Conservation (phyloP, 2,888 invertebrate genomes). For the Rhabditoides inermis region DNA sequence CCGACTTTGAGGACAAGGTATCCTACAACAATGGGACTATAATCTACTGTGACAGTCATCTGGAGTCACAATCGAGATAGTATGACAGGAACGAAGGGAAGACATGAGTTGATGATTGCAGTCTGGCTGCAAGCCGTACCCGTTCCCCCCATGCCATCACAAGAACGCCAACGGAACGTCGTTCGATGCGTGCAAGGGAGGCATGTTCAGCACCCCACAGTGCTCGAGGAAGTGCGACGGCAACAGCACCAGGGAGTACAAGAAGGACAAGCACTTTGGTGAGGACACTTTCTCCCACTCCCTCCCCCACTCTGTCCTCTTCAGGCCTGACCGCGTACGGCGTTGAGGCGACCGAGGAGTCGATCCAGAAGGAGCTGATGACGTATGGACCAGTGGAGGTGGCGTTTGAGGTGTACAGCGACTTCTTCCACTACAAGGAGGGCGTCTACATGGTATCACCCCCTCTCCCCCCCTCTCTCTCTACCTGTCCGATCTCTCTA, state of each 20-base stretch:
- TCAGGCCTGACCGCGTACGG: conserved; percentile 19
- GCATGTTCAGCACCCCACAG: conserved; percentile 59
- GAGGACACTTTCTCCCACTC: conserved; percentile 20
- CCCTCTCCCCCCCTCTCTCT: no score
- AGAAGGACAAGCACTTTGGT: conserved; percentile 70
- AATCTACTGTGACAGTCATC: no score
- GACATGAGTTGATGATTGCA: no score
- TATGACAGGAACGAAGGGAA: no score
- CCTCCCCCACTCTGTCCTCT: background rate
- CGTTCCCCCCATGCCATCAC: conserved; percentile 77
- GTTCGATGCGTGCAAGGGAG: conserved; percentile 29
- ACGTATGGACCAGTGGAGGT: conserved; percentile 31
- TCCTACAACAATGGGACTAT: no score
- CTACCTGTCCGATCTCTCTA: no score
- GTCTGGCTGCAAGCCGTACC: conserved; percentile 76
- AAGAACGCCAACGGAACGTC: conserved; percentile 68
- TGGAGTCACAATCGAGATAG: no score
- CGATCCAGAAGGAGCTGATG: conserved; percentile 30
- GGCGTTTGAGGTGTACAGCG: conserved; percentile 34
- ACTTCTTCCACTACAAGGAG: conserved; percentile 13
- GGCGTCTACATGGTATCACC: no score
- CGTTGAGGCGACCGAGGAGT: conserved; percentile 18
- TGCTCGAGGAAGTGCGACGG: conserved; percentile 66
- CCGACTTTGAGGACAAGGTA: no score
- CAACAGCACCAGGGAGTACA: conserved; percentile 65